Percentiles rank a stretch among this genome's conserved stretches.
Evolutionary conservation across 2,888 invertebrate species (phyloP).

Genomic region (Spicauda simplicius): DNA sequence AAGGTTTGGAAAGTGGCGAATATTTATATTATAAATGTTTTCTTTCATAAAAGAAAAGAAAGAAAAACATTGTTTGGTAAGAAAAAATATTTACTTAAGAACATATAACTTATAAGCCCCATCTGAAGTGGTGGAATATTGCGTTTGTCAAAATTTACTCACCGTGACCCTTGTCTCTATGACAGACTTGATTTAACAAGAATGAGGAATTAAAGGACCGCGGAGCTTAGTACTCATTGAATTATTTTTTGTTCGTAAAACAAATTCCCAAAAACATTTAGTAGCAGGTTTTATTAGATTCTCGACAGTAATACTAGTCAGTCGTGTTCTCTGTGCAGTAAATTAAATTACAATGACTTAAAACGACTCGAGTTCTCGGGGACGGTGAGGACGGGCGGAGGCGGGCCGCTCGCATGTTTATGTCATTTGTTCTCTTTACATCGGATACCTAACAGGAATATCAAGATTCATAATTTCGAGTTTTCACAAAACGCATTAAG

Average conservation of each 20-base stretch:
- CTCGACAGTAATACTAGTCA: not conserved
- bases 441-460: not conserved
- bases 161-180: not conserved
- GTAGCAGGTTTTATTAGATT: not conserved
- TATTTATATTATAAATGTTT: no score
- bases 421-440: not conserved
- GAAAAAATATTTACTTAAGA: not conserved
- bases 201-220: not conserved
- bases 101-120: not conserved
- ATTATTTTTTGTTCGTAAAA: not conserved
- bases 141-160: not conserved
- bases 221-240: not conserved
- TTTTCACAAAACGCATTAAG: no score
- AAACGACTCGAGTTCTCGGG: not conserved
- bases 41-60: no score
- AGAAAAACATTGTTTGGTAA: not conserved
- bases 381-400: not conserved
- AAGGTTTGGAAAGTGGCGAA: no score
- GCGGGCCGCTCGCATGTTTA: not conserved
- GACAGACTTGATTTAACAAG: not conserved
- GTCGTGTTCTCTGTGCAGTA: not conserved
- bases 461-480: no score
- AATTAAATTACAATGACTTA: not conserved
- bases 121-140: not conserved
- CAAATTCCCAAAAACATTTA: not conserved